Percentiles rank a stretch among this genome's conserved stretches.
These are phyloP conservation scores for Ypsolopha sequella DNA, from an alignment of 2,888 invertebrate species.

Conservation along the genomic window DNA sequence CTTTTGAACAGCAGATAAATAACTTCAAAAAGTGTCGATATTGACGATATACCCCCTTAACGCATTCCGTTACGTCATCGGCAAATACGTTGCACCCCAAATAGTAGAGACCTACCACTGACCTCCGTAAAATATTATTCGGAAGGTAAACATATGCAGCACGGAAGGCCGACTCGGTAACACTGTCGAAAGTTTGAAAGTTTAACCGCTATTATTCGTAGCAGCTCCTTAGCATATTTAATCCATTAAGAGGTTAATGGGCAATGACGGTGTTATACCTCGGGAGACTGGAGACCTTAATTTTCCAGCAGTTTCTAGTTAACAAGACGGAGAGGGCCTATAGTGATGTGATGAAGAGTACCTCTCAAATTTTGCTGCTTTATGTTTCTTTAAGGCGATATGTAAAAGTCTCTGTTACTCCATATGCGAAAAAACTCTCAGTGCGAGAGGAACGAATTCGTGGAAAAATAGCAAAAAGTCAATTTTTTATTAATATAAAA, in stretches of 20 bases:
- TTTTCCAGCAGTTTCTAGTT: constrained; percentile 2
- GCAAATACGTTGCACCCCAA: neutral
- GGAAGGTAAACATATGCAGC: neutral
- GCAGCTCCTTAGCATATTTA: constrained; percentile 57
- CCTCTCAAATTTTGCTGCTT: neutral
- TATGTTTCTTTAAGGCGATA: too few relatives aligned
- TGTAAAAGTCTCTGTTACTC: too few relatives aligned
- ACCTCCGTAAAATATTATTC: neutral
- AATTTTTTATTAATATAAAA: too few relatives aligned
- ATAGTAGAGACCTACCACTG: neutral
- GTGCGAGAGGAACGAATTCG: too few relatives aligned
- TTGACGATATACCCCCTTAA: too few relatives aligned
- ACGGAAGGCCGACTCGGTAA: neutral
- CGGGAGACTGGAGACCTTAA: constrained; percentile 17
- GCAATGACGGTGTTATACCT: constrained; percentile 40
- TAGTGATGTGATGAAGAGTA: too few relatives aligned
- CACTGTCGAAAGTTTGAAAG: neutral
- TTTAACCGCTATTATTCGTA: constrained; percentile 29
- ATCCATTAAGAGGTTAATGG: constrained; percentile 60
- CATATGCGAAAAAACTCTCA: too few relatives aligned
- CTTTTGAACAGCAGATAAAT: too few relatives aligned
- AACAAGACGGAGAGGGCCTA: neutral
- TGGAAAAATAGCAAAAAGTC: too few relatives aligned
- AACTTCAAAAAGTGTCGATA: too few relatives aligned
- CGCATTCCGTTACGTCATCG: too few relatives aligned